Base-by-base conservation (phyloP, 1,140 invertebrate genomes). In the Chrysoperla carnea region DNA sequence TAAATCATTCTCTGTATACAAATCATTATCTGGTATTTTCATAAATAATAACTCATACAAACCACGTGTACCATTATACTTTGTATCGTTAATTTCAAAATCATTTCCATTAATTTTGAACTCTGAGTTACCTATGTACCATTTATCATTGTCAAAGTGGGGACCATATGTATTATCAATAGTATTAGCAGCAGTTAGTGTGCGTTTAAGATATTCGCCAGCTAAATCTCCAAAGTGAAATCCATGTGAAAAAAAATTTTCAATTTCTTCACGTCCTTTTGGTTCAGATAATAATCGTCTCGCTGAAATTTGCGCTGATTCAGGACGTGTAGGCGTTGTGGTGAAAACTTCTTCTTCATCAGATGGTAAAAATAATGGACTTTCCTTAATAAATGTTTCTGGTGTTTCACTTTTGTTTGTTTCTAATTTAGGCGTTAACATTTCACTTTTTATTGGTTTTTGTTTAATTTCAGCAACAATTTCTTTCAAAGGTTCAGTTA, bases 401-500 rank as follows among this genome's bases (percentile, higher is more conserved):
- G 17, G 17, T 23, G 17, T 23, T 23, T 23, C 17, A 23, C 17
- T 23, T 23, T 23, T 23, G 17, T 33, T 38, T 15, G 29, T 12
- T 36, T 28, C 14, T 36, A 39, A 8, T 33, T 42, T 29, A 39
- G 14, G 14, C 15, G 39, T 27, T 35, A 15, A 12, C 17, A 13
- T 45, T 23, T 17, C 11, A 42, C 27, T 38, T 42, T 41, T 29
- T 36, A 40, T 23, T 14, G 38, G 13, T 31, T 31, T 33, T 14
- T 14, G 29, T 7, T 31, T 33, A 23, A 23, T 23, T 23, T 23
- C 17, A 5, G 17, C 17, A 40, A 37, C 39, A 41, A 45, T 7
- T 43, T 46, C 36, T 40, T 48, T 38, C 12, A 49, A 12, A 15
- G 42, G 45, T 31, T 44, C 17, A 40, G 41, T 46, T 31, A 46